phyloP scores from a whole-genome alignment of 2,113 vertebrate genomes.

The Anoplopoma fimbria region DNA sequence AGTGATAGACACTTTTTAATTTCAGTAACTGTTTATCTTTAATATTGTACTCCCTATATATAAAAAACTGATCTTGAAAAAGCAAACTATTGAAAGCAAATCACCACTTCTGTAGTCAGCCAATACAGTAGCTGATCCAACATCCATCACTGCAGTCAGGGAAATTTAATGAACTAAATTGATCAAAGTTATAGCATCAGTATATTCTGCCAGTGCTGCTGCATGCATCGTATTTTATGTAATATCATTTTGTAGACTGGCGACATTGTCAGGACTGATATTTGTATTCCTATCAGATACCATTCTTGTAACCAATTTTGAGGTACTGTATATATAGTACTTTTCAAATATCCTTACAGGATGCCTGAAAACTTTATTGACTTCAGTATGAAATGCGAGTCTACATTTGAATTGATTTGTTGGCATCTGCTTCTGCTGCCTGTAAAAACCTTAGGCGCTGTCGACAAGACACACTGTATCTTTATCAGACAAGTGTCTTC shows the following conservation, averaged over 20 bases:
- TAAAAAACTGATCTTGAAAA: constrained; percentile 3
- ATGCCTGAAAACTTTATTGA: constrained; percentile 64
- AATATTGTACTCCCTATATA: not conserved
- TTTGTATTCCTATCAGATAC: constrained; percentile 51
- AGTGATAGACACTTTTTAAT: not conserved
- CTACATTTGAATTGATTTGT: constrained; percentile 71
- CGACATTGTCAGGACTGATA: constrained; percentile 31
- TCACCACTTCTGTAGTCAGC: constrained; percentile 34
- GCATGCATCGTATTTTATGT: constrained; percentile 5
- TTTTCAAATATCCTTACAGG: constrained; percentile 45
- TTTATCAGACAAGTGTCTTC: constrained; percentile 57
- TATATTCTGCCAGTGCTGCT: constrained; percentile 3
- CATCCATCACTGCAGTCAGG: constrained; percentile 36
- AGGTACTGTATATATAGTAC: constrained; percentile 35
- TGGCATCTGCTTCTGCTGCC: constrained; percentile 58
- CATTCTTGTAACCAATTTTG: constrained; percentile 31
- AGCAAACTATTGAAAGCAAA: constrained; percentile 39
- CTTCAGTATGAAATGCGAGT: constrained; percentile 60
- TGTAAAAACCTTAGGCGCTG: constrained; percentile 48
- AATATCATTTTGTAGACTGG: constrained; percentile 3
- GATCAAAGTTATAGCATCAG: constrained; percentile 19
- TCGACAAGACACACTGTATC: constrained; percentile 51
- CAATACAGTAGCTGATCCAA: constrained; percentile 39
- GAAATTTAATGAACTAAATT: constrained; percentile 36
- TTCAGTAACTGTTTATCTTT: not conserved